Base-by-base conservation (phyloP, 2,888 invertebrate species). In the Creontiades dilutus region DNA sequence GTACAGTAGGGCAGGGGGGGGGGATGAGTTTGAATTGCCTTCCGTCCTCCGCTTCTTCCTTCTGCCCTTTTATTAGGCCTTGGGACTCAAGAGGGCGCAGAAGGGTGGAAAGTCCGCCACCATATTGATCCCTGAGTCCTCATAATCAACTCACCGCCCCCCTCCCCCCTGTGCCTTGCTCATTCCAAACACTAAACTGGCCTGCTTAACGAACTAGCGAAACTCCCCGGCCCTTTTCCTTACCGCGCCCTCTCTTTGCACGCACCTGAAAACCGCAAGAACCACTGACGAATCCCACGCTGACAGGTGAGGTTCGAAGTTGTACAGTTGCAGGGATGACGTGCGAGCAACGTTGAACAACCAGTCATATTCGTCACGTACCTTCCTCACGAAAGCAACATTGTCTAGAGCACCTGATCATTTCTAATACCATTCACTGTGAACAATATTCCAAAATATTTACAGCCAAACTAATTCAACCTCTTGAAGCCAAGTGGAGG, bases 11-110 rank as follows among this genome's bases (percentile, higher is more conserved):
- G 14, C 4, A 28, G 78, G 78, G 78, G 47, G 9, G 47, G 46
- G 78, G 68, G 68, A 68, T 78, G 78, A 46, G 78, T 78, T 78
- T 47, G 78, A 78, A 78, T 78, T 78, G 78, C 78, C 78, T 78
- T 78, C 78, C 78, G 78, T 78, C 78, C 78, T 28, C 78, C 46
- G 46, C 78, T 46, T 78, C 78, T 78, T 78, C 78, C 78, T 78
- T 78, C 78, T 78, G 47, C 78, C 78, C 78, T 78, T 78, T 78
- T 78, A 78, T 78, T 78, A 78, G 46, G 37, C 46, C 47, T 47
- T 23, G 68, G 68, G 68, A 37, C 46, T 78, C 78, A 78, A 78
- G 78, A 16, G 78, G 78, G 47, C 11, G 78, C 46, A 78, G 78
- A 47, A 47, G 46, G 47, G 78, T n/a, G 37, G 37, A 28, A 19